Percentiles rank a stretch among this genome's conserved stretches.
Evolutionary conservation across 2,113 vertebrate genomes (phyloP).

Genomic region (Pavo muticus): DNA sequence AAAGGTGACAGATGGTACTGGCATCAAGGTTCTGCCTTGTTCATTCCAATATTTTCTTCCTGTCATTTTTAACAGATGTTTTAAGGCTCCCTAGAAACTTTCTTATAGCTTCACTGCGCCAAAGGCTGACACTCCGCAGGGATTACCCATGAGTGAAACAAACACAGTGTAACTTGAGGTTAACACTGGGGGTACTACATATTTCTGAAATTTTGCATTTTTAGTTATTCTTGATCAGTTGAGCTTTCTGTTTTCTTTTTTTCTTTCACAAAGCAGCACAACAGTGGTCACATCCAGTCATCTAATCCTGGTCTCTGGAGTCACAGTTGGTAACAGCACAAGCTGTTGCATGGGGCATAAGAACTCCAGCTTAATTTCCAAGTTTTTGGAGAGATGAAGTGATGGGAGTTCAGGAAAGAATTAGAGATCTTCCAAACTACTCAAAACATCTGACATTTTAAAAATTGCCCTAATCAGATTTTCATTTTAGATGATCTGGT

Average conservation of each 20-base stretch:
- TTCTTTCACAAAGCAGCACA: not conserved
- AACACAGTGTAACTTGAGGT: not conserved
- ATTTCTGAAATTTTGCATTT: not conserved
- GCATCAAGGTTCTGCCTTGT: not conserved
- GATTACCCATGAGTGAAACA: not conserved
- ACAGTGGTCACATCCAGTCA: not conserved
- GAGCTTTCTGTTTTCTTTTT: not conserved
- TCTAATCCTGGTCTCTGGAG: not conserved
- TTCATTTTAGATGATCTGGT: not conserved
- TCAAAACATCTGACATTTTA: conserved; percentile 6
- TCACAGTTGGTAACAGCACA: not conserved
- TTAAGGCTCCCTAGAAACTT: not conserved
- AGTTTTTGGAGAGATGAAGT: not conserved
- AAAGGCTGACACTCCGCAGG: not conserved
- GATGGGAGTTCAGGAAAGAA: not conserved
- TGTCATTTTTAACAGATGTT: not conserved
- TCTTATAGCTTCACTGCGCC: not conserved
- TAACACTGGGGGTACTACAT: not conserved
- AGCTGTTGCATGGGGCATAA: not conserved
- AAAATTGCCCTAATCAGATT: not conserved
- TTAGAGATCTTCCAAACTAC: not conserved
- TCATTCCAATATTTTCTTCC: not conserved
- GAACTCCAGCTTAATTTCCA: not conserved
- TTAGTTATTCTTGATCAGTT: not conserved
- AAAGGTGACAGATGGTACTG: not conserved